Evolutionary conservation across 2,888 invertebrate species (phyloP).

Genomic region (Mesorhabditis belari): DNA sequence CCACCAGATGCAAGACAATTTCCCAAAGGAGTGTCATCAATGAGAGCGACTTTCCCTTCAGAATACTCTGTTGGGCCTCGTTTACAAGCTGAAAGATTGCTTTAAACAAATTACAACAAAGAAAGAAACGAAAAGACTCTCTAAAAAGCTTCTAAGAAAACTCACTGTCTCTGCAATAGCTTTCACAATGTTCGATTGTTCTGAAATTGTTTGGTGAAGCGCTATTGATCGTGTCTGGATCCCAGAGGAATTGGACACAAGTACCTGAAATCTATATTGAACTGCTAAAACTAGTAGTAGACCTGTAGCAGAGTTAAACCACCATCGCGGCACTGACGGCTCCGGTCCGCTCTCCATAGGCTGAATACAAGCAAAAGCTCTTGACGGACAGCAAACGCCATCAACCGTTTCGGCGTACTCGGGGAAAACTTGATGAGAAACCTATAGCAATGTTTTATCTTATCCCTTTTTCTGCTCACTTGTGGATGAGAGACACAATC

Average conservation of each 20-base stretch:
- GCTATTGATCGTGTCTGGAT: slow-evolving; percentile 38
- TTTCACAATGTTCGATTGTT: slow-evolving; percentile 46
- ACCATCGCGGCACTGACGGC: slow-evolving; percentile 47
- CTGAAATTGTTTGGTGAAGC: slow-evolving; percentile 49
- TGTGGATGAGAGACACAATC: slow-evolving; percentile 48
- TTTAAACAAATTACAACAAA: background rate
- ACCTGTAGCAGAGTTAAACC: slow-evolving; percentile 47
- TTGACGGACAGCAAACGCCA: slow-evolving; percentile 44
- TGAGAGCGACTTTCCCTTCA: slow-evolving; percentile 26
- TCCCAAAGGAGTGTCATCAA: slow-evolving; percentile 42
- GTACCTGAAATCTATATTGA: no score
- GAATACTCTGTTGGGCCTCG: slow-evolving; percentile 39
- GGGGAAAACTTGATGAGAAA: slow-evolving; percentile 40
- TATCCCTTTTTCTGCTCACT: slow-evolving; percentile 4
- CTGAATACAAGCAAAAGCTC: slow-evolving; percentile 45
- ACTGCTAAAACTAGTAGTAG: no score
- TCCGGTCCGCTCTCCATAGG: slow-evolving; percentile 46
- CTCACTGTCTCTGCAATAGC: slow-evolving; percentile 44
- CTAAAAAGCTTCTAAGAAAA: background rate
- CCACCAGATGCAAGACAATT: slow-evolving; percentile 34
- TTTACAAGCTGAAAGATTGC: slow-evolving; percentile 31
- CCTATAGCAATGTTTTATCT: slow-evolving; percentile 9
- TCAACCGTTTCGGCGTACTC: slow-evolving; percentile 45
- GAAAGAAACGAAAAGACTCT: background rate
- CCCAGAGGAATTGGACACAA: slow-evolving; percentile 48